Conservation (phyloP, 64 coral and sea anemone species). For the Actinia equina region DNA sequence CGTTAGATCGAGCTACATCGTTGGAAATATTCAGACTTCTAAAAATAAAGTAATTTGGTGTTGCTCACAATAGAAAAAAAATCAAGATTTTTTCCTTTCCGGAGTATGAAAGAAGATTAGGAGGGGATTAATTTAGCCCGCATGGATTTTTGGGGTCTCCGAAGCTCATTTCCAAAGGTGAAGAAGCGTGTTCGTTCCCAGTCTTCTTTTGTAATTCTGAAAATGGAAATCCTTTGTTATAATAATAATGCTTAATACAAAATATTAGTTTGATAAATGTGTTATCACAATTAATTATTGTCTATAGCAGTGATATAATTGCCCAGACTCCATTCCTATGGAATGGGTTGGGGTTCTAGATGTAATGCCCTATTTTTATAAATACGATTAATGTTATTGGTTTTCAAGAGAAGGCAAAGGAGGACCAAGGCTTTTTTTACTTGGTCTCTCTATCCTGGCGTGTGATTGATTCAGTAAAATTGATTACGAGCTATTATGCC, state of each 20-base stretch:
- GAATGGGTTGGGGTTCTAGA: not conserved
- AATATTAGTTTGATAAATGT: constrained; percentile 14
- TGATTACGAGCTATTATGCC: not conserved
- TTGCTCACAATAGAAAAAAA: not conserved
- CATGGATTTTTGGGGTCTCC: not conserved
- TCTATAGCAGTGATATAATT: constrained; percentile 2
- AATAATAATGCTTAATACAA: not conserved
- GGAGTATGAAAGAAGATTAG: not conserved
- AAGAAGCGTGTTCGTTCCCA: not conserved
- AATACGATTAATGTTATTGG: constrained; percentile 1
- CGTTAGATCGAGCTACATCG: not conserved
- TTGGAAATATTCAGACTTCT: not conserved
- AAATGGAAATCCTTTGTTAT: not conserved
- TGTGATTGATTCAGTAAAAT: not conserved
- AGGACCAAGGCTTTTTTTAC: not conserved
- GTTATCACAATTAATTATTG: constrained; percentile 10
- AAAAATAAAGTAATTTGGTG: not conserved
- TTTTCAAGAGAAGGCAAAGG: not conserved
- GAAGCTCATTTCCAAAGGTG: not conserved
- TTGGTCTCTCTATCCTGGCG: not conserved
- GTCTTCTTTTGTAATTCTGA: not conserved
- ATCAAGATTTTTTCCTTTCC: not conserved
- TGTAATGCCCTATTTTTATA: constrained; percentile 25
- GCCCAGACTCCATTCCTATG: not conserved
- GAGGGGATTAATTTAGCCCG: not conserved